These are phyloP conservation scores for Tenodera sinensis DNA, from an alignment of 2,888 invertebrate genomes.

Conservation along the genomic window DNA sequence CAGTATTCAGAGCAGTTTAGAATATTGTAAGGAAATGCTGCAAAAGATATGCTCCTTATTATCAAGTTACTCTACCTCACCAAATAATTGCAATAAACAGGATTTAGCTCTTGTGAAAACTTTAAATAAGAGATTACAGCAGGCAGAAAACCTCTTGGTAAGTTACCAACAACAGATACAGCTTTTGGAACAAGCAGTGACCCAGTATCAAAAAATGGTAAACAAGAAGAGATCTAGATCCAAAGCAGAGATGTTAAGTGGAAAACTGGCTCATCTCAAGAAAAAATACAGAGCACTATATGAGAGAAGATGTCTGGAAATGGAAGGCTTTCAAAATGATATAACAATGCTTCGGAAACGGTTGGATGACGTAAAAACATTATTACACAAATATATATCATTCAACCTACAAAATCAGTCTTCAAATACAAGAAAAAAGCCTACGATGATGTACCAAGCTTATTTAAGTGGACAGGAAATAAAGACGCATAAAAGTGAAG, in stretches of 20 bases:
- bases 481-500: neutral
- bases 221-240: neutral
- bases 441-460: neutral
- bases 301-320: neutral
- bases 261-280: neutral
- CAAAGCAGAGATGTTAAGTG: neutral
- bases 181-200: neutral
- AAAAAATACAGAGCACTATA: neutral
- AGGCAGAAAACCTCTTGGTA: neutral
- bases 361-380: neutral
- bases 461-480: neutral
- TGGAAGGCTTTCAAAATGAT: neutral
- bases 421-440: neutral
- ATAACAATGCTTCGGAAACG: neutral
- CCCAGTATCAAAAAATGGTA: neutral
- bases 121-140: neutral
- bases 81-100: neutral
- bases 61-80: too few relatives aligned
- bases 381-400: neutral
- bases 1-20: neutral
- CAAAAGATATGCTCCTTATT: too few relatives aligned
- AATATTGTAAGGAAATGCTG: neutral
- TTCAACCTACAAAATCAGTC: neutral
- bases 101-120: neutral
- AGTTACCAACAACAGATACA: neutral